A percentile compares a stretch with the other conserved stretches of the same genome.
Conservation (phyloP, 2,113 vertebrate genomes). For the Micromys minutus region DNA sequence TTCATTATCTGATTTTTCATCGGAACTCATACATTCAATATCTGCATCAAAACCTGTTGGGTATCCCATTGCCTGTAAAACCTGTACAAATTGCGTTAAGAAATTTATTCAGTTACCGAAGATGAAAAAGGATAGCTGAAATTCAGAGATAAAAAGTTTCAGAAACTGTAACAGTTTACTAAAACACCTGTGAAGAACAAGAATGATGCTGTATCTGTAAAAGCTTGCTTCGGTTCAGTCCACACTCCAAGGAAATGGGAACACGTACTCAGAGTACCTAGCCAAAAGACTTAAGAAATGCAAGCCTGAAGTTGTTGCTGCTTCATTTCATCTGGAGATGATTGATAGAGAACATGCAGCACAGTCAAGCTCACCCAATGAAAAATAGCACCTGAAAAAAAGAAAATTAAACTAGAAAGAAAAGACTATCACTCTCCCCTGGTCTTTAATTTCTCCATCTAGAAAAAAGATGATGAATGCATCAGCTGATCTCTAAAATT, state of each 20-base stretch:
- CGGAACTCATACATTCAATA: constrained; percentile 96
- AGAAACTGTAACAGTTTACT: constrained; percentile 30
- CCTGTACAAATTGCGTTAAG: constrained; percentile 84
- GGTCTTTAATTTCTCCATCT: constrained; percentile 39
- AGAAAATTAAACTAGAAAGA: neutral
- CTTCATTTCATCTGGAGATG: constrained; percentile 32
- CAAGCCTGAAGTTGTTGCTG: constrained; percentile 1
- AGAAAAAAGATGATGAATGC: constrained; percentile 18
- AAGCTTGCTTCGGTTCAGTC: constrained; percentile 3
- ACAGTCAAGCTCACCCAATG: constrained; percentile 3
- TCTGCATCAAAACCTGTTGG: constrained; percentile 98
- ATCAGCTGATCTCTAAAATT: constrained; percentile 11
- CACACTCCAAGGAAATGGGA: neutral
- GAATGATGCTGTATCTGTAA: neutral
- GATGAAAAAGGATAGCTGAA: neutral
- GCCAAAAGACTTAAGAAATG: constrained; percentile 4
- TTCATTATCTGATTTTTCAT: constrained; percentile 98
- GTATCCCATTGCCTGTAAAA: constrained; percentile 98
- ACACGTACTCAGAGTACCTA: constrained; percentile 23
- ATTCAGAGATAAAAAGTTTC: constrained; percentile 25
- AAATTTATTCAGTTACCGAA: constrained; percentile 56
- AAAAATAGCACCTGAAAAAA: neutral
- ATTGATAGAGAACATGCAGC: neutral
- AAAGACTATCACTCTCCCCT: neutral
- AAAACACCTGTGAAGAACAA: constrained; percentile 40